Conservation (phyloP, 2,797 vertebrate genomes). For the Onychomys torridus region DNA sequence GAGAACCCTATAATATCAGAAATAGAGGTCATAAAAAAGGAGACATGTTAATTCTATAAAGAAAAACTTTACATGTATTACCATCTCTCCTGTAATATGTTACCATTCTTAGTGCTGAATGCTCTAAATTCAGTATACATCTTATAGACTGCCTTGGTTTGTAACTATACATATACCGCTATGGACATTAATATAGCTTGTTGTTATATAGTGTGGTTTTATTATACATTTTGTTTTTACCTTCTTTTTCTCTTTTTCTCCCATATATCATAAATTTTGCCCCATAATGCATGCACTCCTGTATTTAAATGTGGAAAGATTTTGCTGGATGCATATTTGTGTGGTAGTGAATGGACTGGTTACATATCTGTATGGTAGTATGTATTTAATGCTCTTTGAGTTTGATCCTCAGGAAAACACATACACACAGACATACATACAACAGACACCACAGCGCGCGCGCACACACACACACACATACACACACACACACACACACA, state of each 20-base stretch:
- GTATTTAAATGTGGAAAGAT: background rate
- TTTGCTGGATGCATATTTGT: background rate
- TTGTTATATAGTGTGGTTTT: background rate
- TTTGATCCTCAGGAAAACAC: background rate
- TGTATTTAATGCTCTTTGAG: background rate
- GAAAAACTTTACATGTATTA: background rate
- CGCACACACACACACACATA: background rate
- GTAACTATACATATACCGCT: too few species aligned
- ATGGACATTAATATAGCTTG: background rate
- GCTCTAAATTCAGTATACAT: background rate
- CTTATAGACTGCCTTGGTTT: background rate
- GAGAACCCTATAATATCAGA: constrained; percentile 60
- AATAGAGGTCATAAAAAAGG: constrained; percentile 52
- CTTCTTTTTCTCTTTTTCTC: background rate
- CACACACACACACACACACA: background rate
- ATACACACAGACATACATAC: background rate
- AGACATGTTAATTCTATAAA: constrained; percentile 37
- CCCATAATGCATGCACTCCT: background rate
- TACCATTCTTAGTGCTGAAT: constrained; percentile 47
- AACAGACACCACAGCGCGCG: background rate
- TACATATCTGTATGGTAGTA: background rate
- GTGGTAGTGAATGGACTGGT: background rate
- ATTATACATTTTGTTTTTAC: background rate
- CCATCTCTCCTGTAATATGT: background rate
- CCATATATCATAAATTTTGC: background rate